phyloP scores from a whole-genome alignment of 1,140 invertebrate genomes.

The Drosophila takahashii region DNA sequence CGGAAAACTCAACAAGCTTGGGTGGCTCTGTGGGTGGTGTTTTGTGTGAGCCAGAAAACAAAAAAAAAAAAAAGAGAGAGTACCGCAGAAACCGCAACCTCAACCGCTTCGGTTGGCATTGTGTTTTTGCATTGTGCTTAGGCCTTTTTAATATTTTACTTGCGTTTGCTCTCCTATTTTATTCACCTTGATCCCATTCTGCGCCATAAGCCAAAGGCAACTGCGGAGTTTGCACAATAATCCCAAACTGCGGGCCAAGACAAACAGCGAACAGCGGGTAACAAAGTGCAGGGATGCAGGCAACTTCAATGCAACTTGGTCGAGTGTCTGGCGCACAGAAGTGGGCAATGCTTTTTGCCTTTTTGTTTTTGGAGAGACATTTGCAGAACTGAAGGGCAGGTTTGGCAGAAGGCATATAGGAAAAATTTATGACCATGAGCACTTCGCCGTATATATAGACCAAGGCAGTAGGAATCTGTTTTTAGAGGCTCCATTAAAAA shows the following conservation, averaged over 20 bases:
- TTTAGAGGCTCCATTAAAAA: conserved; percentile 35
- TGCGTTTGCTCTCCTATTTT: conserved; percentile 50
- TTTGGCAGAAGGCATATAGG: conserved; percentile 10
- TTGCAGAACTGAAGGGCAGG: conserved; percentile 1
- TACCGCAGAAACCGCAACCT: conserved; percentile 29
- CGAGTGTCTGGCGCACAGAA: conserved; percentile 52
- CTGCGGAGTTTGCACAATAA: conserved; percentile 52
- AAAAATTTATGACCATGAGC: conserved; percentile 43
- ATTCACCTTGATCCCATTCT: conserved; percentile 63
- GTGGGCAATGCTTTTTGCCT: conserved; percentile 58
- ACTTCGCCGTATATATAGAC: conserved; percentile 6
- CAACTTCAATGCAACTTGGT: conserved; percentile 54
- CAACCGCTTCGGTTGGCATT: conserved; percentile 51
- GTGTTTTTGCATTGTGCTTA: conserved; percentile 75
- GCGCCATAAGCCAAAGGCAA: conserved; percentile 41
- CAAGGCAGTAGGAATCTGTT: conserved; percentile 20
- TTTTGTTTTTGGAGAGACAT: conserved; percentile 8
- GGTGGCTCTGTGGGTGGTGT: conserved; percentile 9
- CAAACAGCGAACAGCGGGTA: conserved; percentile 39
- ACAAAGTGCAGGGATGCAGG: conserved; percentile 12
- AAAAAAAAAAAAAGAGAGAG: conserved; percentile 18
- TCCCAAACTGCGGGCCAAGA: conserved; percentile 48
- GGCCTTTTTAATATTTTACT: conserved; percentile 79
- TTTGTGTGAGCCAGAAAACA: conserved; percentile 13
- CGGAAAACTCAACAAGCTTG: conserved; percentile 28